These are phyloP conservation scores for Vanessa atalanta DNA, from an alignment of 1,140 invertebrate species.

Conservation along the genomic window DNA sequence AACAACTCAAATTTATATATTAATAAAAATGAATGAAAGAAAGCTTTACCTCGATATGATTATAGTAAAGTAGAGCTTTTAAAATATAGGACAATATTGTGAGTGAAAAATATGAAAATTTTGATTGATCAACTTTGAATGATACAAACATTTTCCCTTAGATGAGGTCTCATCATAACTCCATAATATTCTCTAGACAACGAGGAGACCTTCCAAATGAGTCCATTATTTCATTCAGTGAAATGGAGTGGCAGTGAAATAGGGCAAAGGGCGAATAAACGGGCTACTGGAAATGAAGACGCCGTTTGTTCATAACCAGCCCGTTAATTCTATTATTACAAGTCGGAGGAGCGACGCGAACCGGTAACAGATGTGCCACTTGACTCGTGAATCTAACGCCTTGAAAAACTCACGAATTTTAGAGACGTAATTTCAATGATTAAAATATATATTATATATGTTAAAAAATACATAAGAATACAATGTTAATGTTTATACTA, in stretches of 20 bases:
- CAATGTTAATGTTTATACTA: too few relatives aligned
- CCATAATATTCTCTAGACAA: slow-evolving; percentile 58
- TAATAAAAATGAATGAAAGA: too few relatives aligned
- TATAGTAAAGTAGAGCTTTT: too few relatives aligned
- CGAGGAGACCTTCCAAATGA: slow-evolving; percentile 64
- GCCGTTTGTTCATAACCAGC: slow-evolving; percentile 79
- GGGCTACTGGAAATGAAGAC: slow-evolving; percentile 75
- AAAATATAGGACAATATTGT: too few relatives aligned
- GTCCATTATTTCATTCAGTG: slow-evolving; percentile 74
- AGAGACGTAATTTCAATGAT: slow-evolving; percentile 30
- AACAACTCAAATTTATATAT: too few relatives aligned
- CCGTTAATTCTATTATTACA: slow-evolving; percentile 79
- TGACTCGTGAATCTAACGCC: slow-evolving; percentile 60
- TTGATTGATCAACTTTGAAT: slow-evolving; percentile 17
- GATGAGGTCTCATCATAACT: slow-evolving; percentile 52
- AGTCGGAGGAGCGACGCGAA: slow-evolving; percentile 68
- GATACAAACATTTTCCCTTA: slow-evolving; percentile 34
- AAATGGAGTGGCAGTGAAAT: slow-evolving; percentile 76
- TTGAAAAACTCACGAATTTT: slow-evolving; percentile 55
- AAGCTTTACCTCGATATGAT: too few relatives aligned
- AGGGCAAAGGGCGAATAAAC: slow-evolving; percentile 71
- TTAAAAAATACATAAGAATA: too few relatives aligned
- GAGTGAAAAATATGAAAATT: neutral
- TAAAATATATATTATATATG: neutral
- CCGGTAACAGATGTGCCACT: slow-evolving; percentile 75